phyloP scores from a whole-genome alignment of 1,140 invertebrate genomes.

The Trachelipus rathkii region DNA sequence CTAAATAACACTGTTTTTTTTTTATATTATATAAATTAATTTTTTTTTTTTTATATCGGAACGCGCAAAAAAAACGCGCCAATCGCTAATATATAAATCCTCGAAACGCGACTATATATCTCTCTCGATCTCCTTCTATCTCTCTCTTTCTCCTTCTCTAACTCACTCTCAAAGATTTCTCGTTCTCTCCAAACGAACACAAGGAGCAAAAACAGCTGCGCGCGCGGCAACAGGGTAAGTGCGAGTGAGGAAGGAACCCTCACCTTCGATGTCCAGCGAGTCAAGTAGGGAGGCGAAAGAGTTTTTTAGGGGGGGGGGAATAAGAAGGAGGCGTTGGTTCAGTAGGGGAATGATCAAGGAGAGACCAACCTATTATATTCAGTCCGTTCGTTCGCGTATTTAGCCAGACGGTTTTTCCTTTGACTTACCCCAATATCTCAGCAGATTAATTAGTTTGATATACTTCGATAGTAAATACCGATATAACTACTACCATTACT shows the following conservation, averaged over 20 bases:
- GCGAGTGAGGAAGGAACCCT: constrained; percentile 4
- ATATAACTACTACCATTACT: neutral
- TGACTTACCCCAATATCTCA: neutral
- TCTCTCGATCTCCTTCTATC: no score
- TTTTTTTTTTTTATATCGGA: neutral
- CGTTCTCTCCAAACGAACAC: neutral
- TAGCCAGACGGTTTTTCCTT: neutral
- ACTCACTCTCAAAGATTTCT: no score
- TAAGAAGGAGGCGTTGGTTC: constrained; percentile 10
- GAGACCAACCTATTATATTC: neutral
- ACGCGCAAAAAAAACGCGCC: neutral
- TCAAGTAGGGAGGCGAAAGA: neutral
- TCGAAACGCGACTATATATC: neutral
- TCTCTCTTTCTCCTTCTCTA: no score
- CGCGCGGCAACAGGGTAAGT: neutral
- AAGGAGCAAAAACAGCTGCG: constrained; percentile 11
- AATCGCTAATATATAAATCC: neutral
- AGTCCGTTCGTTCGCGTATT: neutral
- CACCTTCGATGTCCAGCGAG: constrained; percentile 2
- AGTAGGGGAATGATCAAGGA: neutral
- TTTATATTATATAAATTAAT: no score
- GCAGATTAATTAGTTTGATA: neutral
- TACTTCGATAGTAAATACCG: neutral
- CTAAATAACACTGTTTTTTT: neutral
- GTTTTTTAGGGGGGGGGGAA: neutral